Evolutionary conservation across 2,888 invertebrate genomes (phyloP), one percentile per base, ranked within the genome.

Genomic region (Peribatodes rhomboidaria): DNA sequence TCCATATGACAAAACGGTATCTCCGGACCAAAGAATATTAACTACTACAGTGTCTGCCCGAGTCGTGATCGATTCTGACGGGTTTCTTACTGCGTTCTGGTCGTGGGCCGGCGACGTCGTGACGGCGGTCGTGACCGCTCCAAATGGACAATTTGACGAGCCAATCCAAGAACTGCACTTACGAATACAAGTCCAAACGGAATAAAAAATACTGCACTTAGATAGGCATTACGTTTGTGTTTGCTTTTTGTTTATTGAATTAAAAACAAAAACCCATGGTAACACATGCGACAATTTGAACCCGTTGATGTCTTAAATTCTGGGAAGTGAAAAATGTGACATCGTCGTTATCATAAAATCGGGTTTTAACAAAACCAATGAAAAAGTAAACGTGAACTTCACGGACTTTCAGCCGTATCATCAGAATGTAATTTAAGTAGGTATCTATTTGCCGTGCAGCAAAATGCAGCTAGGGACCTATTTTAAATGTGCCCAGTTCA

Each of bases 1-100:
- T 68, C 76, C 67, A 73, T 75, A 79, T 83, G 74, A 83, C 80
- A 82, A 80, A 85, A 84, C 84, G 80, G 83, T 82, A 85, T 62
- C 54, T 7, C 22, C 11, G 57, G 61, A 69, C 3, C 27, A 27
- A 27, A 27, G 3, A 27, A 27, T 27, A 27, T n/a, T n/a, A n/a
- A n/a, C 27, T 27, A 27, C 6, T 27, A 27, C 27, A 4, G 6
- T 27, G 27, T 27, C 6, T 27, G 27, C 6, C 73, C 75, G 63
- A 77, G 68, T 79, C 82, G 81, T 81, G 80, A 82, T 82, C 76
- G 68, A 72, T 71, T 65, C 72, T 72, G 72, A 75, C 73, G 68
- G 53, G 64, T 78, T 80, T 78, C 77, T 78, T 76, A 72, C 70
- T 65, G 67, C 69, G 53, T 66, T 67, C 44, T 31, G 54, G 60